These are phyloP conservation scores for Zoanthus sociatus DNA, from an alignment of 92 coral and sea anemone genomes.

Conservation along the genomic window DNA sequence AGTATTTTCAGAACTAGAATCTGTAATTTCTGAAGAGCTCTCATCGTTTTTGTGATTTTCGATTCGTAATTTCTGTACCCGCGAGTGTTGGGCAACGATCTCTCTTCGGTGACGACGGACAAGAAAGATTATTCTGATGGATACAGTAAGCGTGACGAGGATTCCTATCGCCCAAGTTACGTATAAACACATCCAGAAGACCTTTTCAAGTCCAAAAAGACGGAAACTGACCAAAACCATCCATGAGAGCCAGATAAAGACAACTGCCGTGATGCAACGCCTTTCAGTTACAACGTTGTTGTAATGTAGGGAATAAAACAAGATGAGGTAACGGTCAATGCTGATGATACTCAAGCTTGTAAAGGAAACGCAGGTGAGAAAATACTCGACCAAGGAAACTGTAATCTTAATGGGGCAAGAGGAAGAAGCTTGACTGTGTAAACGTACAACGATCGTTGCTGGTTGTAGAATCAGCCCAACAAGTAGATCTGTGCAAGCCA, in stretches of 20 bases:
- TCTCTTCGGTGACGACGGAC: constrained; percentile 8
- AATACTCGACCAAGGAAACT: constrained; percentile 22
- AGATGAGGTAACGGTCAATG: background rate
- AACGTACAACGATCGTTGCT: background rate
- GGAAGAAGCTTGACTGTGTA: background rate
- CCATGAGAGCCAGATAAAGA: constrained; percentile 4
- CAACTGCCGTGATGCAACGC: background rate
- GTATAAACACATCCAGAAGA: constrained; percentile 6
- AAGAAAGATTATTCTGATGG: background rate
- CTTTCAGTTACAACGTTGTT: background rate
- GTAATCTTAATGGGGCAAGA: constrained; percentile 7
- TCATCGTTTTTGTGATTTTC: background rate
- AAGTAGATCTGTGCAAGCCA: constrained; percentile 18
- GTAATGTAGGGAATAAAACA: constrained; percentile 25
- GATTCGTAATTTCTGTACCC: background rate
- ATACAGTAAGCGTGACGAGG: background rate
- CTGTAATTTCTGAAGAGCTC: background rate
- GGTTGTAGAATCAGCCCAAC: constrained; percentile 30
- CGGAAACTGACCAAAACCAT: constrained; percentile 15
- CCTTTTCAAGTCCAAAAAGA: constrained; percentile 20
- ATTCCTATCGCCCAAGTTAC: constrained; percentile 6
- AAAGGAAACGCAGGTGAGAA: constrained; percentile 32
- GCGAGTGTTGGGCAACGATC: background rate
- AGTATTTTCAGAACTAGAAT: background rate
- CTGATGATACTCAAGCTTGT: constrained; percentile 15